Evolutionary conservation across 1,140 invertebrate species (phyloP).

Genomic region (Drosophila yakuba): DNA sequence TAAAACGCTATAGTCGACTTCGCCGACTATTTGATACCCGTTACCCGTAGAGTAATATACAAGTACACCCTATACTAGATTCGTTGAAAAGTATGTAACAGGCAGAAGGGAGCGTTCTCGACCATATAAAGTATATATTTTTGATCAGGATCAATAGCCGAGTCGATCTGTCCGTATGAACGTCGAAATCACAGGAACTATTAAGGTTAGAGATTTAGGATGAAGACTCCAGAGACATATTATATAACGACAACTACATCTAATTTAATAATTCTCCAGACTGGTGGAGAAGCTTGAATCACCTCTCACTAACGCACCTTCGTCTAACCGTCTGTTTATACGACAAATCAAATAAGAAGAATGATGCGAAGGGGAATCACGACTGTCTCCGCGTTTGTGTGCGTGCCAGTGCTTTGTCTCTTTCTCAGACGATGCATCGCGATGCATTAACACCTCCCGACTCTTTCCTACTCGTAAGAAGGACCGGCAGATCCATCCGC

Average conservation of each 20-base stretch:
- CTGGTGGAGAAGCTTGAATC: slow-evolving; percentile 12
- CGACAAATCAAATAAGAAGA: slow-evolving; percentile 73
- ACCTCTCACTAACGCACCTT: slow-evolving; percentile 29
- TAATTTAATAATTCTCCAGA: slow-evolving; percentile 60
- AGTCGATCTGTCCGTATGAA: too few species aligned
- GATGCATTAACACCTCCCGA: slow-evolving; percentile 5
- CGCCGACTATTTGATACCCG: too few species aligned
- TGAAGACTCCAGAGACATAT: too few species aligned
- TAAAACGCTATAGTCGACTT: too few species aligned
- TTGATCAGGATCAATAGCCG: too few species aligned
- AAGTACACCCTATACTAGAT: too few species aligned
- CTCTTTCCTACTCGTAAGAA: slow-evolving; percentile 23
- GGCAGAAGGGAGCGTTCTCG: too few species aligned
- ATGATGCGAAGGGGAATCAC: slow-evolving; percentile 58
- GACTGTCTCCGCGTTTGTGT: slow-evolving; percentile 36
- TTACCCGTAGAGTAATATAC: too few species aligned
- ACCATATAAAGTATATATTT: too few species aligned
- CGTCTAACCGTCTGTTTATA: slow-evolving; percentile 72
- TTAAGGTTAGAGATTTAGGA: too few species aligned
- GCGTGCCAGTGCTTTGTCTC: not conserved
- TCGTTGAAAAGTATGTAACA: too few species aligned
- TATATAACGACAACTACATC: slow-evolving; percentile 1
- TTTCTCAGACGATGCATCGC: slow-evolving; percentile 14
- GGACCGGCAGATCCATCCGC: slow-evolving; percentile 51
- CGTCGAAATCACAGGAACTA: too few species aligned